phyloP scores from a whole-genome alignment of 2,113 vertebrate genomes.

The Prunella fulvescens region DNA sequence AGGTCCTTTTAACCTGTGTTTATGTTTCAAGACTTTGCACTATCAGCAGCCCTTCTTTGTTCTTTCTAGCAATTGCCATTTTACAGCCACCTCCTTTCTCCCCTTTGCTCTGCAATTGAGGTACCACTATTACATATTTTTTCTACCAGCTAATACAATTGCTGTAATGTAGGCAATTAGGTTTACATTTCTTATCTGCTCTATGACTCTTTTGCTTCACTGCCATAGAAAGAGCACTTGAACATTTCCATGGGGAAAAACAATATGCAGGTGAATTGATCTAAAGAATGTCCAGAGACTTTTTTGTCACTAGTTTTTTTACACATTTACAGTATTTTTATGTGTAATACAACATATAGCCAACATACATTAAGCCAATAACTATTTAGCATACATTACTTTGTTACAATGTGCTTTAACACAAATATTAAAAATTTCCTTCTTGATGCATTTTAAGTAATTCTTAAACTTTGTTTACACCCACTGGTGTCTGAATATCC shows the following conservation, averaged over 20 bases:
- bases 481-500: neutral
- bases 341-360: neutral
- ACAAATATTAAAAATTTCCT: neutral
- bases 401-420: neutral
- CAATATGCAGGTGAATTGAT: neutral
- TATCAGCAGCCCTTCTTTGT: neutral
- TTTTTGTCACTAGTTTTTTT: neutral
- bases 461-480: neutral
- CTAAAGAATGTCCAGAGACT: neutral
- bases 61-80: neutral
- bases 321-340: neutral
- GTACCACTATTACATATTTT: neutral
- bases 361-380: neutral
- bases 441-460: neutral
- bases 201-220: neutral
- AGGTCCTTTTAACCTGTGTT: neutral
- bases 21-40: neutral
- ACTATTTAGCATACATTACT: neutral
- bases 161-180: neutral
- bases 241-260: neutral
- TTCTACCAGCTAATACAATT: neutral
- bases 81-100: neutral
- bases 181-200: neutral
- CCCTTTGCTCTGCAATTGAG: neutral
- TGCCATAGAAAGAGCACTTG: neutral